Percentiles rank a stretch among this genome's conserved stretches.
Conservation (phyloP, 2,113 vertebrate species). For the Ptyas mucosa region DNA sequence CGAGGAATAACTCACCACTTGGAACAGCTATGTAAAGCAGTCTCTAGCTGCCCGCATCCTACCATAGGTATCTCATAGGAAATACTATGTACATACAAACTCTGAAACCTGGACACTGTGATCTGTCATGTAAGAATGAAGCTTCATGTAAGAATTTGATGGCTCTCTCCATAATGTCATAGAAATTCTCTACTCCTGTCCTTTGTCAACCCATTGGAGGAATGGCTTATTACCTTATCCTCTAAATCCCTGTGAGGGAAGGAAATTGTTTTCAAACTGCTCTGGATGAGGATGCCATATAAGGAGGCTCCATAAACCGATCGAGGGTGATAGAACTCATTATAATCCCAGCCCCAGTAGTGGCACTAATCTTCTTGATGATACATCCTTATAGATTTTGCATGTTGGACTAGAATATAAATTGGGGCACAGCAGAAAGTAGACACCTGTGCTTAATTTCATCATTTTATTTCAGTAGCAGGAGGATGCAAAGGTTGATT, state of each 20-base stretch:
- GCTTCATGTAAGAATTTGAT: background rate
- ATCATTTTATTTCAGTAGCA: background rate
- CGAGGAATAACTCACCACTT: background rate
- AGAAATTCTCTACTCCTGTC: background rate
- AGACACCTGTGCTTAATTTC: background rate
- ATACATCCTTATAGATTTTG: background rate
- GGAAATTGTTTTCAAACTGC: background rate
- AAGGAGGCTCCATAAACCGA: background rate
- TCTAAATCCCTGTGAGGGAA: background rate
- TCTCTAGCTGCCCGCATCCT: background rate
- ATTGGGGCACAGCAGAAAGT: background rate
- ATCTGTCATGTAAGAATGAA: background rate
- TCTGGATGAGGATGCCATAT: background rate
- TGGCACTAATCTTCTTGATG: background rate
- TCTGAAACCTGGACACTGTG: background rate
- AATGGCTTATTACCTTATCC: background rate
- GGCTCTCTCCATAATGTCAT: background rate
- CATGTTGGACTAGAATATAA: background rate
- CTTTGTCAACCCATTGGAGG: background rate
- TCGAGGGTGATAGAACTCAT: background rate
- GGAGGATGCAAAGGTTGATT: background rate
- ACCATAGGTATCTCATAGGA: background rate
- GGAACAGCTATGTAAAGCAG: background rate
- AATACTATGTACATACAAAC: background rate
- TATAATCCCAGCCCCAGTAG: background rate